Base-by-base conservation (phyloP, 2,797 vertebrate genomes). In the Liparis tanakae region DNA sequence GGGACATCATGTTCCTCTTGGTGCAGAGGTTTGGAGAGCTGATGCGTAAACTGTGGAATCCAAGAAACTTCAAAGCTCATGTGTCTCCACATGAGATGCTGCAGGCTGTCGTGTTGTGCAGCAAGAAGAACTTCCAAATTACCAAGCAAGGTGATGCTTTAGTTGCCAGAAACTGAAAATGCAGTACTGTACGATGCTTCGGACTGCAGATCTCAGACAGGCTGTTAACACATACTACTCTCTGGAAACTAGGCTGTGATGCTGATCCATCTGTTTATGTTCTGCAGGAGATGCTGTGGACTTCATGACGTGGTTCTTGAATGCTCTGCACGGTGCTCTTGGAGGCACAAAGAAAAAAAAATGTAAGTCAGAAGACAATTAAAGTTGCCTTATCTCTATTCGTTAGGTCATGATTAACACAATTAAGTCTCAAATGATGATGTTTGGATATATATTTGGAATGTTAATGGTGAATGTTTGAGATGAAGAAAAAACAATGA, bases 11-110 rank as follows among this genome's bases (percentile, higher is more conserved):
- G 97, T 98, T 99, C 89, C 93, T 99, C 81, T 80, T 99, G 88
- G 98, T 98, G 67, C 98, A 99, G 93, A 95, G 98, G 22, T 99
- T 99, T 1, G 98, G 98, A 37, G 98, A 99, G 85, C 95, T 99
- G 62, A 99, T 99, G 97, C 91, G 98, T 61, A 99, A 99, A 79
- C 95, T 99, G 36, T 98, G 98, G 97, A 99, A 99, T 88, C 98
- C 98, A 0, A 94, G 98, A 3, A 99, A 99, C 85, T 99, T 99
- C 90, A 99, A 99, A 85, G 98, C 98, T 0, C 98, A 99, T 0
- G 98, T 99, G 6, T 99, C 98, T 0, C 98, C 98, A 3, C 98
- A 99, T 0, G 98, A 99, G 92, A 99, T 99, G 98, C 92, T 99
- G 74, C 98, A 99, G 90, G 98, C 98, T 0, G 98, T 99, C 39